These are phyloP conservation scores for Fregetta grallaria DNA, from an alignment of 2,113 vertebrate species.

Conservation along the genomic window DNA sequence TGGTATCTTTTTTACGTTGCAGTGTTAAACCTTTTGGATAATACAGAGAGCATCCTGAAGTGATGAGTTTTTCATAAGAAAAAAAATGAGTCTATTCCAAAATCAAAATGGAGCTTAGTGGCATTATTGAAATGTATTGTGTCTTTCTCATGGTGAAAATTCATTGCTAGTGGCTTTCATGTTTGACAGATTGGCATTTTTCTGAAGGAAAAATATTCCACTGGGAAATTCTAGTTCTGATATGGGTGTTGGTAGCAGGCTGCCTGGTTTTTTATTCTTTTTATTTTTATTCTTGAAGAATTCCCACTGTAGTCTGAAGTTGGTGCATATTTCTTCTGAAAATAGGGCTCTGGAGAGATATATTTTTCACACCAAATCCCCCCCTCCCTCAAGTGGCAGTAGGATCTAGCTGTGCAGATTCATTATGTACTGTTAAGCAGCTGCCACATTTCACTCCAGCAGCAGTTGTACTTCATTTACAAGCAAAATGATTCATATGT, in stretches of 20 bases:
- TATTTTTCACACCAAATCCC: slow-evolving; percentile 24
- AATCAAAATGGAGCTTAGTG: neutral
- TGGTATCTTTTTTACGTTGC: neutral
- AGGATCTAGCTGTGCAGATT: neutral
- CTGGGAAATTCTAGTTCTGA: slow-evolving; percentile 5
- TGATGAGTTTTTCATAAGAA: neutral
- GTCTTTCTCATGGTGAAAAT: slow-evolving; percentile 3
- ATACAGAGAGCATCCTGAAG: neutral
- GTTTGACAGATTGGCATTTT: slow-evolving; percentile 22
- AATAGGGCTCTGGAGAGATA: slow-evolving; percentile 7
- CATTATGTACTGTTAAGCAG: slow-evolving; percentile 24
- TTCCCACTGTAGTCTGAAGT: neutral
- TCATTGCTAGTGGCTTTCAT: slow-evolving; percentile 9
- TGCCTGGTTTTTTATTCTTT: neutral
- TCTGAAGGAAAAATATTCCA: slow-evolving; percentile 24
- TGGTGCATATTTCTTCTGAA: neutral
- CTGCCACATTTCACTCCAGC: slow-evolving; percentile 14
- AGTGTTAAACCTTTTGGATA: neutral
- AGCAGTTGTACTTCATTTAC: slow-evolving; percentile 39
- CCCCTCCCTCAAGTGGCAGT: neutral
- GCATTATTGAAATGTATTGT: neutral
- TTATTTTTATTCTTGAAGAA: slow-evolving; percentile 17
- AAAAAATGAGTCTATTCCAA: slow-evolving; percentile 4
- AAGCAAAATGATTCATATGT: slow-evolving; percentile 30
- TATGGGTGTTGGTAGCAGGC: neutral